Evolutionary conservation across 2,797 vertebrate species (phyloP), one percentile per base, ranked within the genome.

Genomic region (Silurus aristotelis): DNA sequence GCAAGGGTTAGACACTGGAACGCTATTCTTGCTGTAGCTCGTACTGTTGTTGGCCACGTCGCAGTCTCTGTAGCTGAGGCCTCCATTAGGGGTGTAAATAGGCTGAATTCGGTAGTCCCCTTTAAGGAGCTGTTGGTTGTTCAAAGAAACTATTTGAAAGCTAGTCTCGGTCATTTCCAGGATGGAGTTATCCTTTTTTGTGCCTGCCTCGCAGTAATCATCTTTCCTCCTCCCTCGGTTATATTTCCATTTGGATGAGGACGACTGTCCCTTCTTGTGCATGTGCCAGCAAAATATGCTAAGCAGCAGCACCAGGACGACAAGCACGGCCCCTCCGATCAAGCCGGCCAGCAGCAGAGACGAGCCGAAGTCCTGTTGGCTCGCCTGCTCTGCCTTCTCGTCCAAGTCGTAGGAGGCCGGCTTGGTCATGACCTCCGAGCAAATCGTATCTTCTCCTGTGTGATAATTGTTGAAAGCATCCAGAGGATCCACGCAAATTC

Each of bases 81-180:
- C 96, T 94, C 97, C 97, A 0, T 98, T 99, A 89, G 97, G 96
- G 92, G 97, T 96, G 94, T 97, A 99, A 95, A 98, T 97, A 89
- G 97, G 97, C 92, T 98, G 97, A 94, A 98, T 96, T 94, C 92
- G 95, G 92, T 97, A 98, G 93, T 97, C 97, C 95, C 97, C 97
- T 96, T 98, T 98, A 94, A 98, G 96, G 94, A 98, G 96, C 88
- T 98, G 97, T 94, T 98, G 97, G n/a, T 98, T 98, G 95, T 98
- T 99, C 95, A 99, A 96, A 90, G 97, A 97, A 92, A 97, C 97
- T 88, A 98, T 97, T 94, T 98, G 97, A 95, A 99, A 99, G 91
- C 96, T 97, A 89, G 97, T 97, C 94, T 99, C 98, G 82, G 97
- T 98, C 97, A 99, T 99, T 95, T 99, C 97, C 94, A 99, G 94